Base-by-base conservation (phyloP, 2,113 vertebrate species). In the Ciconia boyciana region DNA sequence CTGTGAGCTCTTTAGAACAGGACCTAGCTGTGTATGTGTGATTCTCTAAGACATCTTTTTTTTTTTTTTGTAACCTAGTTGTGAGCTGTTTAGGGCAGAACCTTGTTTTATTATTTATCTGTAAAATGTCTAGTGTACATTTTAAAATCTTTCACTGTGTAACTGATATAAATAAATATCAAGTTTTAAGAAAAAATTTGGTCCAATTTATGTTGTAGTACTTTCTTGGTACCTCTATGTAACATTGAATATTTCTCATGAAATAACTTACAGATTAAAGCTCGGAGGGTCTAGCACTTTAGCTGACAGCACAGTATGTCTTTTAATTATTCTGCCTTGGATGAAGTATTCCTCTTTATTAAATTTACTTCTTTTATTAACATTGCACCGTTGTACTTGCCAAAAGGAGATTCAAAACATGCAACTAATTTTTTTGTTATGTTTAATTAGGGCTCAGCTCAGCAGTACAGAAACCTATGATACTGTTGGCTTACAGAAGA, bases 271-370 rank as follows among this genome's bases (percentile, higher is more conserved):
- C 0, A 9, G 84, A 94, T 96, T 97, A 96, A 93, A 94, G 61
- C 87, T 86, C 48, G 69, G 58, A 83, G 69, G 76, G 96, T 87
- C 90, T 90, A 85, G 54, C 79, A 43, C 78, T 21, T 96, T 81
- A 96, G 97, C 96, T 95, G 93, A 96, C 84, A 79, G 86, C 91
- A 96, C 91, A 97, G 94, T 91, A 55, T 89, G 82, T 95, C 94
- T 97, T 97, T 96, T 96, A 97, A 97, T 98, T 97, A 97, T 96
- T 97, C 90, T 96, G 87, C 87, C 93, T 87, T 94, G 70, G 54
- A 90, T 95, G 96, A 97, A 97, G 84, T 95, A 96, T 83, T 94
- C 76, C 87, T 96, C 96, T 96, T 93, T 95, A 97, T 95, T 97
- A 97, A 97, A 94, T 97, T 94, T 95, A 87, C 93, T 97, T 95